A percentile compares a stretch with the other conserved stretches of the same genome.
phyloP scores from a whole-genome alignment of 2,888 invertebrate genomes.

The Cremastinae sp. region DNA sequence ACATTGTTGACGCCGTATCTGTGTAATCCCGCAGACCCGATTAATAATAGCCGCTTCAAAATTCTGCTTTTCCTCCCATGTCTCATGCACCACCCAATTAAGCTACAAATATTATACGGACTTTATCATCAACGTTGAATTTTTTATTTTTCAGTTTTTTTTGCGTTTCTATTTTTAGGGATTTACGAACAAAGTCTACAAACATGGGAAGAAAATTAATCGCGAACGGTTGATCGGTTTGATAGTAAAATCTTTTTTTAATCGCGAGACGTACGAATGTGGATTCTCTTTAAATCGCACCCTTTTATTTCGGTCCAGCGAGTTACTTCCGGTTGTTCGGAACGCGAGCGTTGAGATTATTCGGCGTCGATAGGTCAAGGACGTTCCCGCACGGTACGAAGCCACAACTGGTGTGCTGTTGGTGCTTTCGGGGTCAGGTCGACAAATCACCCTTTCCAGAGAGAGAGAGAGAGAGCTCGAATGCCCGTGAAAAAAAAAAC shows the following conservation, averaged over 20 bases:
- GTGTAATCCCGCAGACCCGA: neutral
- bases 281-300: neutral
- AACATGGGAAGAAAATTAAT: neutral
- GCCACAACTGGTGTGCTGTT: constrained; percentile 67
- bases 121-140: neutral
- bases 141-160: too few relatives aligned
- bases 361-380: constrained; percentile 79
- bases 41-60: neutral
- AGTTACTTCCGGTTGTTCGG: constrained; percentile 65
- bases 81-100: neutral
- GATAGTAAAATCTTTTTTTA: neutral
- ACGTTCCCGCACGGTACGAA: constrained; percentile 68
- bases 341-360: constrained; percentile 67
- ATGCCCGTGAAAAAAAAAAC: constrained; percentile 73
- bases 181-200: neutral
- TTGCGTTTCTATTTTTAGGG: neutral
- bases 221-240: too few relatives aligned
- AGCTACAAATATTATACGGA: neutral
- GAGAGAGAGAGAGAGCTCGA: constrained; percentile 68
- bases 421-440: constrained; percentile 78
- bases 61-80: neutral
- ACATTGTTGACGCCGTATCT: constrained; percentile 35
- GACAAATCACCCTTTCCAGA: constrained; percentile 79
- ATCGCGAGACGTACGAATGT: neutral
- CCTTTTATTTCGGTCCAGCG: constrained; percentile 56